Percentiles rank a stretch among this genome's conserved stretches.
Conservation (phyloP, 1,140 invertebrate species). For the Archivesica marissinica region DNA sequence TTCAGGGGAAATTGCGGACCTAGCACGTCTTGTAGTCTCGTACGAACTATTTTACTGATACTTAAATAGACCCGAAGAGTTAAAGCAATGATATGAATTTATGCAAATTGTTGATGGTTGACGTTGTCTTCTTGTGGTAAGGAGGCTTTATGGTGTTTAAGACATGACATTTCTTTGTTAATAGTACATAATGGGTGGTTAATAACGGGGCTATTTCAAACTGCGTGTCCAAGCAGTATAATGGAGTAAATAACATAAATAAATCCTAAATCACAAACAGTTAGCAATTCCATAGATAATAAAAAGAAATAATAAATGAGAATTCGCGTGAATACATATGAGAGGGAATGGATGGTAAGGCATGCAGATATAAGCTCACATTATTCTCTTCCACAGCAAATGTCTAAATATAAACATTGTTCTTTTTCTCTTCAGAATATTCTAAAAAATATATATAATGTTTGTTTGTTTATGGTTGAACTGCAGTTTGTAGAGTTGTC, state of each 20-base stretch:
- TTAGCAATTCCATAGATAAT: slow-evolving; percentile 58
- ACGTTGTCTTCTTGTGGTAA: slow-evolving; percentile 47
- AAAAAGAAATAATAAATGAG: slow-evolving; percentile 27
- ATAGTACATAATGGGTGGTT: slow-evolving; percentile 57
- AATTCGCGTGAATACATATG: slow-evolving; percentile 25
- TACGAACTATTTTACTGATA: slow-evolving; percentile 51
- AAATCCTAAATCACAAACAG: slow-evolving; percentile 24
- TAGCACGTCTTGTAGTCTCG: slow-evolving; percentile 22
- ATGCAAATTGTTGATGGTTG: slow-evolving; percentile 62
- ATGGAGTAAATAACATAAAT: slow-evolving; percentile 46
- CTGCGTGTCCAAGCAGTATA: neutral
- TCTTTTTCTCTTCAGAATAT: too few relatives aligned
- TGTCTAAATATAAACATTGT: neutral
- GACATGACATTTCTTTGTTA: slow-evolving; percentile 39
- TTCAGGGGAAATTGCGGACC: slow-evolving; percentile 53
- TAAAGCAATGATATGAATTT: slow-evolving; percentile 57
- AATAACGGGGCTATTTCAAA: slow-evolving; percentile 39
- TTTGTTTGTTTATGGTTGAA: too few relatives aligned
- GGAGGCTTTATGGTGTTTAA: slow-evolving; percentile 56
- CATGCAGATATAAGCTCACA: neutral
- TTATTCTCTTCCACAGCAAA: slow-evolving; percentile 8
- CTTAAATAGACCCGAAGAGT: slow-evolving; percentile 54
- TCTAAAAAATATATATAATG: too few relatives aligned
- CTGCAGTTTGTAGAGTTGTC: too few relatives aligned
- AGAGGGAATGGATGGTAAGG: neutral